phyloP scores from a whole-genome alignment of 2,113 vertebrate genomes.

The Gymnobelideus leadbeateri region DNA sequence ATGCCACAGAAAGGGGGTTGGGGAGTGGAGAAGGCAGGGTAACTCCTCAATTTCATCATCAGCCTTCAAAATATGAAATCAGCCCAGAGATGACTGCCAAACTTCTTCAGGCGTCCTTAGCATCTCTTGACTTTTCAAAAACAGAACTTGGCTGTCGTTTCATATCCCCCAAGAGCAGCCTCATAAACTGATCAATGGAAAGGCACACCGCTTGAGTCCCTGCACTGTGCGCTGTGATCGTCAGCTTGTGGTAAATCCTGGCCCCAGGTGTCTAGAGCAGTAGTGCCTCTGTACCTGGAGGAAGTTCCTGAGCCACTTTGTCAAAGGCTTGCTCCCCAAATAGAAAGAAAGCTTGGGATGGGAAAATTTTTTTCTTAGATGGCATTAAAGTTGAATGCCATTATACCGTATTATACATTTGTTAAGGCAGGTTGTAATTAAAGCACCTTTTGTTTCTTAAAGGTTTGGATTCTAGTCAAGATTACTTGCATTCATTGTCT shows the following conservation, averaged over 20 bases:
- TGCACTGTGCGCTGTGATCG: not conserved
- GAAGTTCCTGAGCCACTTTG: not conserved
- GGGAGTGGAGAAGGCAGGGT: constrained; percentile 35
- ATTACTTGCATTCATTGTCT: constrained; percentile 75
- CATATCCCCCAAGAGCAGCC: constrained; percentile 36
- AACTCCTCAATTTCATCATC: constrained; percentile 40
- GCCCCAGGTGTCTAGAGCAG: not conserved
- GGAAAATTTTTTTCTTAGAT: constrained; percentile 16
- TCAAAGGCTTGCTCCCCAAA: constrained; percentile 3
- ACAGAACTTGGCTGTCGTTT: constrained; percentile 40
- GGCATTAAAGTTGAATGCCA: constrained; percentile 32
- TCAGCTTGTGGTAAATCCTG: not conserved
- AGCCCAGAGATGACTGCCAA: constrained; percentile 42
- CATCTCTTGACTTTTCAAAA: constrained; percentile 66
- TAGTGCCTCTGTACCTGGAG: not conserved
- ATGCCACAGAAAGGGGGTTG: not conserved
- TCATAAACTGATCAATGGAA: constrained; percentile 51
- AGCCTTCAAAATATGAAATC: constrained; percentile 49
- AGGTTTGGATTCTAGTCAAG: constrained; percentile 77
- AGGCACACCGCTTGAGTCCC: constrained; percentile 9
- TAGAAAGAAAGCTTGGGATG: not conserved
- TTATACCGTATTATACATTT: constrained; percentile 7
- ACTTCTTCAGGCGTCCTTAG: constrained; percentile 62
- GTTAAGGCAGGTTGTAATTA: constrained; percentile 70
- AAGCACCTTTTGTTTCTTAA: constrained; percentile 73